These are phyloP conservation scores for Lissonota sp. DNA, from an alignment of 2,888 invertebrate species.

Conservation along the genomic window DNA sequence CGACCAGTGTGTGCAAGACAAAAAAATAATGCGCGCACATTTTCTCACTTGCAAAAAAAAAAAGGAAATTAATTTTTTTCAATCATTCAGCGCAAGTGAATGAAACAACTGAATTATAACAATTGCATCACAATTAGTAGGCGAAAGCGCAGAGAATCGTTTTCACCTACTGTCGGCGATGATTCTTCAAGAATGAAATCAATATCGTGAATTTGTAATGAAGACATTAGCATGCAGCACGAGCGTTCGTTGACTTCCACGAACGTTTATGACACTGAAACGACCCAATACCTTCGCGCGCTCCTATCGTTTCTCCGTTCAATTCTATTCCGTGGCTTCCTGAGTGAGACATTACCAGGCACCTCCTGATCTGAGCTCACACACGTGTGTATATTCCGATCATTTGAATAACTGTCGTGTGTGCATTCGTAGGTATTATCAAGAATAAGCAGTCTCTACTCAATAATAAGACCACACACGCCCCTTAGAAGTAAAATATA, in stretches of 20 bases:
- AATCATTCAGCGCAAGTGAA: too few relatives aligned
- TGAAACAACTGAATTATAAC: too few relatives aligned
- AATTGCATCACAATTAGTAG: too few relatives aligned
- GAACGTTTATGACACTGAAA: slow-evolving; percentile 74
- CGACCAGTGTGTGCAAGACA: too few relatives aligned
- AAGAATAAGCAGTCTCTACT: not conserved
- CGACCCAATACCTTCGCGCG: slow-evolving; percentile 5
- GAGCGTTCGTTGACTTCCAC: slow-evolving; percentile 72
- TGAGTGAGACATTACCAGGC: slow-evolving; percentile 63
- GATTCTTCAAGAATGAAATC: slow-evolving; percentile 45
- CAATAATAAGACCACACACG: too few relatives aligned
- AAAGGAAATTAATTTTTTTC: too few relatives aligned
- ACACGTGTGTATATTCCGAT: slow-evolving; percentile 34
- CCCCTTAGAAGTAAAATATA: too few relatives aligned
- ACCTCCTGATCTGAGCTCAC: slow-evolving; percentile 22
- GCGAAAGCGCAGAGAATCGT: too few relatives aligned
- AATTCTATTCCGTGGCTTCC: slow-evolving; percentile 49
- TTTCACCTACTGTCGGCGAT: not conserved
- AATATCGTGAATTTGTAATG: slow-evolving; percentile 74
- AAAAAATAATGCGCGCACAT: too few relatives aligned
- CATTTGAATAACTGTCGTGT: slow-evolving; percentile 44
- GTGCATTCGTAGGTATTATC: slow-evolving; percentile 44
- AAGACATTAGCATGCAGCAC: slow-evolving; percentile 79
- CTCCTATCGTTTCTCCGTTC: slow-evolving; percentile 37
- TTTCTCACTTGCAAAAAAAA: too few relatives aligned